Evolutionary conservation across 2,888 invertebrate species (phyloP).

Genomic region (Corbicula japonica): DNA sequence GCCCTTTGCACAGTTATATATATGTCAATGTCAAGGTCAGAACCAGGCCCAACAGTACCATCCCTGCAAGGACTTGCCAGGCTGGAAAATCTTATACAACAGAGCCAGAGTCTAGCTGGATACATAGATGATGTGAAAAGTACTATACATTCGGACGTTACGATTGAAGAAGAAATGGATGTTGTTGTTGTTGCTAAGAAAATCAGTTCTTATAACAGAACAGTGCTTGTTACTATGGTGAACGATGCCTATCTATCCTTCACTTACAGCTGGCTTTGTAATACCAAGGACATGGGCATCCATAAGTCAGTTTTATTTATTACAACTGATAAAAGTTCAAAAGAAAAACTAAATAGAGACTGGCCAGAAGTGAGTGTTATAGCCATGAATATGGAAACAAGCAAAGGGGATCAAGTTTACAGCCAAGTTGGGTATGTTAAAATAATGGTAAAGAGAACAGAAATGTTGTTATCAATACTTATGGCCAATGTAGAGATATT

Average conservation of each 20-base stretch:
- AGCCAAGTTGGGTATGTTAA: slow-evolving; percentile 76
- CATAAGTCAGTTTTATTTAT: slow-evolving; percentile 74
- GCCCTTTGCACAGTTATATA: slow-evolving; percentile 6
- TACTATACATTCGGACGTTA: slow-evolving; percentile 1
- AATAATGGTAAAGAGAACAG: slow-evolving; percentile 73
- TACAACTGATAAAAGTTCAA: slow-evolving; percentile 69
- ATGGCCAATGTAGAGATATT: slow-evolving; percentile 67
- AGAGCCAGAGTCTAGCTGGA: no score
- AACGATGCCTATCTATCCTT: slow-evolving; percentile 76
- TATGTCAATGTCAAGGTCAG: not conserved
- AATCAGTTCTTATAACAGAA: slow-evolving; percentile 44
- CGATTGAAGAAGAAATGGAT: slow-evolving; percentile 28
- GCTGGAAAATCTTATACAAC: no score
- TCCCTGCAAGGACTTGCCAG: no score
- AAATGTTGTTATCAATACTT: slow-evolving; percentile 64
- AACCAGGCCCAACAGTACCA: no score
- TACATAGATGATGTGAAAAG: no score
- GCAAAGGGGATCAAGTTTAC: slow-evolving; percentile 70
- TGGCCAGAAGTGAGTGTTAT: slow-evolving; percentile 74
- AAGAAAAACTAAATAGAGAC: slow-evolving; percentile 62
- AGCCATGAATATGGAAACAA: slow-evolving; percentile 48
- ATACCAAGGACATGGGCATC: slow-evolving; percentile 73
- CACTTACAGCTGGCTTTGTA: slow-evolving; percentile 76
- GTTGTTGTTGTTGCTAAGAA: slow-evolving; percentile 59
- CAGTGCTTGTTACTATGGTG: slow-evolving; percentile 73